phyloP scores from a whole-genome alignment of 1,140 invertebrate species.

The Lysiphlebus fabarum region DNA sequence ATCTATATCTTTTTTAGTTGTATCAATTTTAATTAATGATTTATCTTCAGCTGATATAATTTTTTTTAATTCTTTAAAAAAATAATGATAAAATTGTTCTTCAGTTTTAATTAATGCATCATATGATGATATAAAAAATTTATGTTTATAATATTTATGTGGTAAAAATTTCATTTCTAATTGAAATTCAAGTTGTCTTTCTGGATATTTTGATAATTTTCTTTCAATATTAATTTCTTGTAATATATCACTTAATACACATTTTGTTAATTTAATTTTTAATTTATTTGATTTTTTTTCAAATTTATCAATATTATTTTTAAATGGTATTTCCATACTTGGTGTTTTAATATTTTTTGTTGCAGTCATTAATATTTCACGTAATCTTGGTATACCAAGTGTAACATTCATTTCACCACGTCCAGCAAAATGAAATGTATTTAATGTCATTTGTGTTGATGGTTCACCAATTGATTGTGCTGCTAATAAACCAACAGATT shows the following conservation, averaged over 20 bases:
- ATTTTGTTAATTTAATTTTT: constrained; percentile 69
- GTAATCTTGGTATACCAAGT: constrained; percentile 90
- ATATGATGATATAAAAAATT: constrained; percentile 67
- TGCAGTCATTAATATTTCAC: constrained; percentile 97
- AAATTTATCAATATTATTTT: constrained; percentile 53
- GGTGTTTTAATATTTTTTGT: constrained; percentile 92
- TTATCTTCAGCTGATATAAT: constrained; percentile 27
- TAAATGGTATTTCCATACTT: constrained; percentile 89
- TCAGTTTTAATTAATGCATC: constrained; percentile 69
- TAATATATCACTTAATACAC: constrained; percentile 75
- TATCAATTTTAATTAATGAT: constrained; percentile 42
- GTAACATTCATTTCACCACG: constrained; percentile 99
- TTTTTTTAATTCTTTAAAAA: constrained; percentile 61
- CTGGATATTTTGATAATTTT: constrained; percentile 57
- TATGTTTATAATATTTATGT: constrained; percentile 66
- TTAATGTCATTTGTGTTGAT: constrained; percentile 99
- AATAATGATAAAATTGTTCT: constrained; percentile 61
- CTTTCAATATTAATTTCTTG: constrained; percentile 69
- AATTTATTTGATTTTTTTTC: constrained; percentile 67
- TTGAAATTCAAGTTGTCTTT: constrained; percentile 58
- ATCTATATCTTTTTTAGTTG: constrained; percentile 44
- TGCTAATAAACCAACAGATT: constrained; percentile 93
- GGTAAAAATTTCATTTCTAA: constrained; percentile 74
- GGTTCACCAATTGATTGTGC: constrained; percentile 97
- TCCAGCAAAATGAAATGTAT: constrained; percentile 99